Conservation (phyloP, 1,140 invertebrate genomes). For the Doryteuthis pealeii region DNA sequence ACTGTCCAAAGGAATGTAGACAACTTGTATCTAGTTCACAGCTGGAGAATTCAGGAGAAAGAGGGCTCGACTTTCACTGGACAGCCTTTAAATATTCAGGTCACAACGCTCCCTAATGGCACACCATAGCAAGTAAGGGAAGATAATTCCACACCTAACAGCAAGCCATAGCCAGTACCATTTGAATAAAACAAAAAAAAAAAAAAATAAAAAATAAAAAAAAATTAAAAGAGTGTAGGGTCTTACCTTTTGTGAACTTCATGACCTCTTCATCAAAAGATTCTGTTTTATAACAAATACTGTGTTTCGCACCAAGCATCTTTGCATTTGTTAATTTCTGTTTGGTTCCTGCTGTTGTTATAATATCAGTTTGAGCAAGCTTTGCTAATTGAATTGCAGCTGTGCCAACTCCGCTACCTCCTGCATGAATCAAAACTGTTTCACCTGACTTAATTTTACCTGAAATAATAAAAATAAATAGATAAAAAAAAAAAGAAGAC, state of each 20-base stretch:
- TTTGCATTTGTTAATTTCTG: slow-evolving; percentile 46
- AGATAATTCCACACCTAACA: too few species aligned
- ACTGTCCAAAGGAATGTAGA: too few species aligned
- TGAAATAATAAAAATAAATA: slow-evolving; percentile 11
- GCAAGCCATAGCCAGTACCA: too few species aligned
- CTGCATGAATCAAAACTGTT: slow-evolving; percentile 56
- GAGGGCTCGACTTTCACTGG: too few species aligned
- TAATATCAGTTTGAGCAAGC: slow-evolving; percentile 37
- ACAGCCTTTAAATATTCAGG: too few species aligned
- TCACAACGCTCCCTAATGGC: too few species aligned
- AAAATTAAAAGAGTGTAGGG: not conserved
- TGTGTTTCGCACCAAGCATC: slow-evolving; percentile 45
- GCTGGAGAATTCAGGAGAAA: too few species aligned
- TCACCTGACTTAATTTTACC: slow-evolving; percentile 44
- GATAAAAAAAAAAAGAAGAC: not conserved
- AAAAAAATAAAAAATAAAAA: not conserved
- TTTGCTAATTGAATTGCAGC: slow-evolving; percentile 53
- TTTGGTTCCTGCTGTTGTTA: slow-evolving; percentile 55
- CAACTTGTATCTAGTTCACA: too few species aligned
- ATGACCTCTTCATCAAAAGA: slow-evolving; percentile 45
- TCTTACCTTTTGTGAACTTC: slow-evolving; percentile 41
- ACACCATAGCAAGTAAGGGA: too few species aligned
- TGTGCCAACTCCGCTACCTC: slow-evolving; percentile 58
- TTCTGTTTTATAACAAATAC: slow-evolving; percentile 56
- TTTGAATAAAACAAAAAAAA: too few species aligned